A percentile compares a stretch with the other conserved stretches of the same genome.
These are phyloP conservation scores for Odiellus spinosus DNA, from an alignment of 2,888 invertebrate genomes.

Conservation along the genomic window DNA sequence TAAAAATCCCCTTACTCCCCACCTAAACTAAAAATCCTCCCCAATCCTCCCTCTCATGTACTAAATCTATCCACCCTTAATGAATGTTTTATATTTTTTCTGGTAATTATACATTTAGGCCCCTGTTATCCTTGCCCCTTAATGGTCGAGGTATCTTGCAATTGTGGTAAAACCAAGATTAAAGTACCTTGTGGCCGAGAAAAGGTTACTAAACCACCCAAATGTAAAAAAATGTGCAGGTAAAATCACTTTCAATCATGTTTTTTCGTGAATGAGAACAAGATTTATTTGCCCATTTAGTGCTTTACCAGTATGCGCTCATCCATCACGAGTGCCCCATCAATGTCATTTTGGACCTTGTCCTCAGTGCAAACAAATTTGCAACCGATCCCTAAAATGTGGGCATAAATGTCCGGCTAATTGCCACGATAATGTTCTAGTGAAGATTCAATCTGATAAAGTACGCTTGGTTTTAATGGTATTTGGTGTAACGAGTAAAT, in stretches of 20 bases:
- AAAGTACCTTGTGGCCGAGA: slow-evolving; percentile 75
- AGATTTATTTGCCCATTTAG: slow-evolving; percentile 25
- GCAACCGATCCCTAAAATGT: slow-evolving; percentile 45
- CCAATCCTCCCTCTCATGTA: too few relatives aligned
- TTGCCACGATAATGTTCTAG: slow-evolving; percentile 61
- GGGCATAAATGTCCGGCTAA: slow-evolving; percentile 48
- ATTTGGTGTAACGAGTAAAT: too few relatives aligned
- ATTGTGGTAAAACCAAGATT: slow-evolving; percentile 59
- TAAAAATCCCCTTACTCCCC: too few relatives aligned
- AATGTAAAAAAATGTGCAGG: slow-evolving; percentile 56
- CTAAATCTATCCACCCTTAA: too few relatives aligned
- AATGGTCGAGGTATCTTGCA: slow-evolving; percentile 52
- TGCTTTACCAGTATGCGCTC: slow-evolving; percentile 68
- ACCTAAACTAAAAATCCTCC: too few relatives aligned
- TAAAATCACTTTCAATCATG: slow-evolving; percentile 27
- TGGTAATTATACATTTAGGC: too few relatives aligned
- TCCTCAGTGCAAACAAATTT: slow-evolving; percentile 61
- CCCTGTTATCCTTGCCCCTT: slow-evolving; percentile 66
- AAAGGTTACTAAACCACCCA: slow-evolving; percentile 54
- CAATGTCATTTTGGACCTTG: slow-evolving; percentile 68
- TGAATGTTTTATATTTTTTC: too few relatives aligned
- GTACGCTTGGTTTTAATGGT: slow-evolving; percentile 6
- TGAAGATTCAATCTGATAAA: slow-evolving; percentile 35
- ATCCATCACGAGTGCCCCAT: slow-evolving; percentile 51
- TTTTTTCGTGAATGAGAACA: slow-evolving; percentile 15